Base-by-base conservation (phyloP, 1,140 invertebrate species). In the Drosophila nannoptera region DNA sequence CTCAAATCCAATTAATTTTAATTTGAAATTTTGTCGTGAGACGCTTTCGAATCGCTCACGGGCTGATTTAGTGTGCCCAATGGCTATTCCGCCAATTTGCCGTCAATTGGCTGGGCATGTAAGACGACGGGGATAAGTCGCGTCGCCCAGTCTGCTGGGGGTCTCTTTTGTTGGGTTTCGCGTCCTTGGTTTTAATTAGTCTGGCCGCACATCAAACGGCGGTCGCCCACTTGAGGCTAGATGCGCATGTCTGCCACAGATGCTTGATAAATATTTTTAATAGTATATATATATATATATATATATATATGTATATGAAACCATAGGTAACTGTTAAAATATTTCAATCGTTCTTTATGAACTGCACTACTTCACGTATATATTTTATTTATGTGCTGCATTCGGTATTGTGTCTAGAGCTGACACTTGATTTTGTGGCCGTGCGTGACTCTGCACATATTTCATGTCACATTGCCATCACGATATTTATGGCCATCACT, bases 131-230 rank as follows among this genome's bases (percentile, higher is more conserved):
- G 48, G 32, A 38, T 48, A 11, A 33, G 48, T 7, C 56, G 38
- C 32, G 55, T 52, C 69, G 33, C 7, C n/a, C 46, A 74, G 78
- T 77, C 78, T 82, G 78, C 75, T 74, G 78, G 74, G 78, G 78
- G 78, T 82, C 12, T 16, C 38, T 56, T 56, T 83, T 83, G 78
- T 75, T 81, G 78, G 78, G 78, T 68, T 81, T 83, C 78, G 63
- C 75, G 78, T 78, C 78, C 78, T 82, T 82, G 78, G 80, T 68
- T 82, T 82, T 82, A 82, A 82, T 82, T 82, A 82, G 63, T 36
- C 64, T 60, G 49, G 63, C 63, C 40, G 65, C 73, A 56, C 64
- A 81, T 73, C 69, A 58, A 73, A 63, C 35, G 22, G 3, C 22
- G 55, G 42, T 50, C 64, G 64, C 60, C 64, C 63, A 71, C 64